phyloP scores from a whole-genome alignment of 2,888 invertebrate species.

The Endomychus coccineus region DNA sequence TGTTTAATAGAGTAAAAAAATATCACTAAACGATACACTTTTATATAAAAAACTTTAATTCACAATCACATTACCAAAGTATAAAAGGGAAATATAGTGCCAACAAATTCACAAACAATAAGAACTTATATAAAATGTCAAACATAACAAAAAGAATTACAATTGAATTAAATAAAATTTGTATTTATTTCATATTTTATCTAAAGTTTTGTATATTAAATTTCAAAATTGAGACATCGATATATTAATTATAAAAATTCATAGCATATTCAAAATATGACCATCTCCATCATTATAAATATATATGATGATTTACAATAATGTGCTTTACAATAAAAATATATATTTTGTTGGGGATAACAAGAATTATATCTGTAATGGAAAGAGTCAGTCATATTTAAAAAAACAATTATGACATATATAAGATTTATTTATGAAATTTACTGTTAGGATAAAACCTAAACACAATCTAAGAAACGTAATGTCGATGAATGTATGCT shows the following conservation, averaged over 20 bases:
- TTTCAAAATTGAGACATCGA: conserved; percentile 36
- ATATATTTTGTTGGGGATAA: conserved; percentile 15
- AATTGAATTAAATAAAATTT: conserved; percentile 19
- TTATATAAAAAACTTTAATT: conserved; percentile 43
- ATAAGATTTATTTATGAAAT: conserved; percentile 29
- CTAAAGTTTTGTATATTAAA: conserved; percentile 31
- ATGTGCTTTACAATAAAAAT: conserved; percentile 17
- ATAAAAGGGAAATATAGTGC: conserved; percentile 31
- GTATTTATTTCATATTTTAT: conserved; percentile 16
- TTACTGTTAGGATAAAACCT: no score
- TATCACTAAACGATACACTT: conserved; percentile 44
- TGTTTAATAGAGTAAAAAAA: conserved; percentile 45
- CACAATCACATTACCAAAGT: conserved; percentile 43
- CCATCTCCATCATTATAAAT: conserved; percentile 22
- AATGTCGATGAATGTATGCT: background rate
- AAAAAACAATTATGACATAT: conserved; percentile 31
- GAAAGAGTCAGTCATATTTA: conserved; percentile 30
- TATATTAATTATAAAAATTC: conserved; percentile 34
- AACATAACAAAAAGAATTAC: conserved; percentile 26
- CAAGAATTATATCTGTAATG: conserved; percentile 17
- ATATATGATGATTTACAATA: conserved; percentile 13
- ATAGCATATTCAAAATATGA: conserved; percentile 27
- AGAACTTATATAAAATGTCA: conserved; percentile 26
- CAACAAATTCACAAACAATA: conserved; percentile 26
- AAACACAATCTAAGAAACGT: background rate